Evolutionary conservation across 2,113 vertebrate species (phyloP).

Genomic region (Alligator sinensis): DNA sequence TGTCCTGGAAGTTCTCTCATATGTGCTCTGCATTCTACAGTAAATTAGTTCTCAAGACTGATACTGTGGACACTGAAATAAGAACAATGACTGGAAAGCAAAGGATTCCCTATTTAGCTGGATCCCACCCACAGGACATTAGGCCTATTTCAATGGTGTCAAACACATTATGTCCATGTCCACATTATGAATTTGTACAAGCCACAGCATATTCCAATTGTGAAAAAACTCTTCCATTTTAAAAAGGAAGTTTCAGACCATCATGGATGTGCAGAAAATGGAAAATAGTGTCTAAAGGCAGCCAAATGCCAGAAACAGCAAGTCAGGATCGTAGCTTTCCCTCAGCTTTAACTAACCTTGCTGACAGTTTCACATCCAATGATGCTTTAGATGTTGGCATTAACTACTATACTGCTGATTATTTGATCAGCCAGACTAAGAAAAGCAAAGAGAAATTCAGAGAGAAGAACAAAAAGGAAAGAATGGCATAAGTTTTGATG

Average conservation of each 20-base stretch:
- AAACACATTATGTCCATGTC: neutral
- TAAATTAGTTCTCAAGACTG: neutral
- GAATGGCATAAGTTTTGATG: too few species aligned
- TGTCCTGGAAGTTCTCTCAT: neutral
- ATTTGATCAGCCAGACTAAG: too few species aligned
- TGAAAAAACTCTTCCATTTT: neutral
- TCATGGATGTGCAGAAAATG: neutral
- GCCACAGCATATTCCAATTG: neutral
- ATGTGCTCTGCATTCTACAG: neutral
- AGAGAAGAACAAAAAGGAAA: neutral
- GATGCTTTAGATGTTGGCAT: too few species aligned
- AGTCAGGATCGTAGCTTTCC: neutral
- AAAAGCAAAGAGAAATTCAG: too few species aligned
- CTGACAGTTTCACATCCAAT: neutral
- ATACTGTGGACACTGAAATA: neutral
- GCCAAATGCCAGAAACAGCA: neutral
- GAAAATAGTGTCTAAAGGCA: neutral
- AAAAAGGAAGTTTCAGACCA: neutral
- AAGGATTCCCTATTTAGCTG: neutral
- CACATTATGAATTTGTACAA: neutral
- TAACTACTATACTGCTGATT: too few species aligned
- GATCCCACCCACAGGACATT: neutral
- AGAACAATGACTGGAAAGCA: neutral
- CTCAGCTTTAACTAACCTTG: neutral
- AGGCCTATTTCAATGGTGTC: neutral